Evolutionary conservation across 2,113 vertebrate genomes (phyloP).

Genomic region (Dascyllus trimaculatus): DNA sequence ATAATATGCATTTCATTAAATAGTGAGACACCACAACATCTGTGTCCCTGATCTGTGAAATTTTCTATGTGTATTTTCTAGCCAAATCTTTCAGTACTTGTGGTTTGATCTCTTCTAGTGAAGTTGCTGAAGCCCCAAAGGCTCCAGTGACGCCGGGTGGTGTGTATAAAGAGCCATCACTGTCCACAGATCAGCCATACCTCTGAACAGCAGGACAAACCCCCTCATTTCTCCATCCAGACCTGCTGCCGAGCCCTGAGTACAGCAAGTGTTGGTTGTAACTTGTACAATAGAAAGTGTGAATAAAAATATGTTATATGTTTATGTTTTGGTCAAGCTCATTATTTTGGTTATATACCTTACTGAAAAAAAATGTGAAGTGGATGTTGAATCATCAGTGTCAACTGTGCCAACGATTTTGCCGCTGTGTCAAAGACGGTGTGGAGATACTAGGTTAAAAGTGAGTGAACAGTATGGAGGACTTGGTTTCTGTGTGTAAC

Average conservation of each 20-base stretch:
- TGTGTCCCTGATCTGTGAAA: neutral
- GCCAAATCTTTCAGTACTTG: neutral
- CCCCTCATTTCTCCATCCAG: neutral
- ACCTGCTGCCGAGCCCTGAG: constrained; percentile 17
- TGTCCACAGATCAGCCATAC: constrained; percentile 93
- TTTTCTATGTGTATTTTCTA: neutral
- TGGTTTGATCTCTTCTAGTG: constrained; percentile 71
- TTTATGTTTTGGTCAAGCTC: neutral
- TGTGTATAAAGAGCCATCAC: constrained; percentile 76
- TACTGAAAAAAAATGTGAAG: neutral
- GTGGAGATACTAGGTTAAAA: no score
- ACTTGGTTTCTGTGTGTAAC: no score
- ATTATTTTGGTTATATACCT: constrained; percentile 6
- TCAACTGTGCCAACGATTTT: no score
- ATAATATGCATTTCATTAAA: neutral
- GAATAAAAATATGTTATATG: constrained; percentile 76
- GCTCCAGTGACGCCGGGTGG: constrained; percentile 87
- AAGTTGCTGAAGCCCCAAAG: constrained; percentile 78
- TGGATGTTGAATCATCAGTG: no score
- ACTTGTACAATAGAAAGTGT: constrained; percentile 67
- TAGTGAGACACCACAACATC: neutral
- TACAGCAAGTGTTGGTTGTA: constrained; percentile 30
- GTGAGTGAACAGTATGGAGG: no score
- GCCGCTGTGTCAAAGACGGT: no score
- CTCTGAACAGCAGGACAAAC: constrained; percentile 80